A percentile compares a stretch with the other conserved stretches of the same genome.
Evolutionary conservation across 2,113 vertebrate genomes (phyloP).

Genomic region (Grus americana): DNA sequence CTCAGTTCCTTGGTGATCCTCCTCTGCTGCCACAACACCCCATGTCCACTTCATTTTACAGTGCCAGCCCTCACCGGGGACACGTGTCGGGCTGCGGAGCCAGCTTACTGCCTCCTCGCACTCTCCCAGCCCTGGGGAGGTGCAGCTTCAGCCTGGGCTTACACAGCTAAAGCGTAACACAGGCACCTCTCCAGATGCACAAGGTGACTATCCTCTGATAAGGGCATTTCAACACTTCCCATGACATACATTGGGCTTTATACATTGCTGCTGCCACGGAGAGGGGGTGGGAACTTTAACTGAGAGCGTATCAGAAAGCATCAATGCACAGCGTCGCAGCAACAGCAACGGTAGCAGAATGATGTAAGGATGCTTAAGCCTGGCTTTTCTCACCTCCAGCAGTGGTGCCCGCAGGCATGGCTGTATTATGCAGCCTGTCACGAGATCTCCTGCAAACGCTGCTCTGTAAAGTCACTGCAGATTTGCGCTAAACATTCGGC

Average conservation of each 20-base stretch:
- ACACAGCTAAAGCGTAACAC: not conserved
- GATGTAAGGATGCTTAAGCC: not conserved
- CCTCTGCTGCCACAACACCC: not conserved
- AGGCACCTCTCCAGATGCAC: not conserved
- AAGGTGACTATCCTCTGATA: not conserved
- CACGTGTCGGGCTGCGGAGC: rapidly evolving
- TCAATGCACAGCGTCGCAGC: not conserved
- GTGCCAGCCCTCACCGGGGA: not conserved
- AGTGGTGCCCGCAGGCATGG: not conserved
- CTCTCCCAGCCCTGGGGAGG: not conserved
- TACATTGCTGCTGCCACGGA: not conserved
- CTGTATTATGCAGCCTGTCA: not conserved
- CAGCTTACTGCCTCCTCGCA: not conserved
- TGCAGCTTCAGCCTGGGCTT: not conserved
- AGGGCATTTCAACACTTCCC: not conserved
- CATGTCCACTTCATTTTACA: not conserved
- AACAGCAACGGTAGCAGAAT: rapidly evolving
- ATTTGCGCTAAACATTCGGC: not conserved
- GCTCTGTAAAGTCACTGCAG: not conserved
- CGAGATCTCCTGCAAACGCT: not conserved
- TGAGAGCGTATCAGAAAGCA: not conserved
- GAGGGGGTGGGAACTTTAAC: not conserved
- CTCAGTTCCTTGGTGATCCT: not conserved
- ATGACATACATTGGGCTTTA: not conserved
- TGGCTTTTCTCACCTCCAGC: not conserved